phyloP scores from a whole-genome alignment of 2,888 invertebrate species.

The Drosophila leonis region DNA sequence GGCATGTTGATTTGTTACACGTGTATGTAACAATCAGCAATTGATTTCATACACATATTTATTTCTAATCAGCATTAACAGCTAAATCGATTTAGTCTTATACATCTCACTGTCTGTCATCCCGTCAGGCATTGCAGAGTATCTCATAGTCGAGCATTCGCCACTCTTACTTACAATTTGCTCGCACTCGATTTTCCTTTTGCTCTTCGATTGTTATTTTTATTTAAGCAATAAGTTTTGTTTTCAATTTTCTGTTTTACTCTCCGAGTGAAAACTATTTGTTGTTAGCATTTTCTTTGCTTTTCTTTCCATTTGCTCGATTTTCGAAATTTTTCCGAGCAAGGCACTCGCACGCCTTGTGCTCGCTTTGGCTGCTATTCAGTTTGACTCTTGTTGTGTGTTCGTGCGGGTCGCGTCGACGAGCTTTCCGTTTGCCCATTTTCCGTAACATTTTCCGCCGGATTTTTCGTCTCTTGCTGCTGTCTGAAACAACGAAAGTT shows the following conservation, averaged over 20 bases:
- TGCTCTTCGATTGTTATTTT: slow-evolving; percentile 4
- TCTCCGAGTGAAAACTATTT: slow-evolving; percentile 53
- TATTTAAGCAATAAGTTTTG: slow-evolving; percentile 18
- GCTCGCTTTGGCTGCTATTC: slow-evolving; percentile 35
- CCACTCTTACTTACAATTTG: neutral
- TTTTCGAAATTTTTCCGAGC: slow-evolving; percentile 40
- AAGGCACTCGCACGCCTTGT: slow-evolving; percentile 31
- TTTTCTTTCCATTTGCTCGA: slow-evolving; percentile 16
- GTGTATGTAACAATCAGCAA: neutral
- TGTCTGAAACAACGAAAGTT: slow-evolving; percentile 3
- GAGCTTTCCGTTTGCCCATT: slow-evolving; percentile 27
- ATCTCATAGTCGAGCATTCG: neutral
- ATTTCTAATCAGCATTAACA: neutral
- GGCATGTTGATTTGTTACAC: neutral
- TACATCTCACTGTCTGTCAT: too few relatives aligned
- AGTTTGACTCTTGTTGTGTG: slow-evolving; percentile 75
- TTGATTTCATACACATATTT: neutral
- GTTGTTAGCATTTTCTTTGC: slow-evolving; percentile 51
- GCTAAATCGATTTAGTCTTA: neutral
- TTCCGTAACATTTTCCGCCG: slow-evolving; percentile 27
- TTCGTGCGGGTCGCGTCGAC: slow-evolving; percentile 65
- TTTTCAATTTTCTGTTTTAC: slow-evolving; percentile 22
- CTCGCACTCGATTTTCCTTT: neutral
- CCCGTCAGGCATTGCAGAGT: neutral
- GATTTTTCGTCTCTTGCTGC: slow-evolving; percentile 31